Percentiles rank a stretch among this genome's conserved stretches.
These are phyloP conservation scores for Rhynchophorus ferrugineus DNA, from an alignment of 1,140 invertebrate genomes.

Conservation along the genomic window DNA sequence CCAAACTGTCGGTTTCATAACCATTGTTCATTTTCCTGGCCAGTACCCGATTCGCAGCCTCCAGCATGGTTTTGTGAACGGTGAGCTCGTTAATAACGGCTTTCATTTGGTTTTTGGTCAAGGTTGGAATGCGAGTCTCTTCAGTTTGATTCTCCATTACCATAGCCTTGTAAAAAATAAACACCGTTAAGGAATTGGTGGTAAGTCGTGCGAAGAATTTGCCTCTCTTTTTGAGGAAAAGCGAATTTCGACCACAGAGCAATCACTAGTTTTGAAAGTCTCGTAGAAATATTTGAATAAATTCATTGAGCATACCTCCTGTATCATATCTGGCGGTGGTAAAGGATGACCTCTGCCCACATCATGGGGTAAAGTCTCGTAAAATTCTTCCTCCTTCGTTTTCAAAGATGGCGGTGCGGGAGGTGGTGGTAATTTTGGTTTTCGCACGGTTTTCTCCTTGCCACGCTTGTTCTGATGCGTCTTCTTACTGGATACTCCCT, in stretches of 20 bases:
- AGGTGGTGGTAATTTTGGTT: slow-evolving; percentile 23
- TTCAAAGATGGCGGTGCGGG: slow-evolving; percentile 4
- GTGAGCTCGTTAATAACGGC: slow-evolving; percentile 49
- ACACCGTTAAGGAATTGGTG: too few relatives aligned
- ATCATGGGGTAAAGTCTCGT: slow-evolving; percentile 27
- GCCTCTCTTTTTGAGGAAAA: too few relatives aligned
- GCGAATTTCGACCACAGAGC: too few relatives aligned
- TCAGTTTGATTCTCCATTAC: slow-evolving; percentile 39
- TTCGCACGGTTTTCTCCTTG: slow-evolving; percentile 14
- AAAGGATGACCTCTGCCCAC: slow-evolving; percentile 5
- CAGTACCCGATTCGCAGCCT: slow-evolving; percentile 5
- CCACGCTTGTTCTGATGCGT: background rate
- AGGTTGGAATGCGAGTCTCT: slow-evolving; percentile 37
- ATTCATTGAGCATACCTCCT: slow-evolving; percentile 38
- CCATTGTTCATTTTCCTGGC: slow-evolving; percentile 36
- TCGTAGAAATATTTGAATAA: background rate
- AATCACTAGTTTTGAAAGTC: too few relatives aligned
- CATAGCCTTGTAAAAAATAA: slow-evolving; percentile 37
- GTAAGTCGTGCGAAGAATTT: too few relatives aligned
- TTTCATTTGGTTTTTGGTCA: slow-evolving; percentile 50
- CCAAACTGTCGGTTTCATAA: slow-evolving; percentile 74
- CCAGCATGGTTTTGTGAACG: slow-evolving; percentile 32
- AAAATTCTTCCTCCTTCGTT: slow-evolving; percentile 29
- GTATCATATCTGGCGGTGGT: slow-evolving; percentile 50
- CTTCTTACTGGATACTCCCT: slow-evolving; percentile 7